phyloP scores from a whole-genome alignment of 2,888 invertebrate genomes.

The Nymphalis c-album region DNA sequence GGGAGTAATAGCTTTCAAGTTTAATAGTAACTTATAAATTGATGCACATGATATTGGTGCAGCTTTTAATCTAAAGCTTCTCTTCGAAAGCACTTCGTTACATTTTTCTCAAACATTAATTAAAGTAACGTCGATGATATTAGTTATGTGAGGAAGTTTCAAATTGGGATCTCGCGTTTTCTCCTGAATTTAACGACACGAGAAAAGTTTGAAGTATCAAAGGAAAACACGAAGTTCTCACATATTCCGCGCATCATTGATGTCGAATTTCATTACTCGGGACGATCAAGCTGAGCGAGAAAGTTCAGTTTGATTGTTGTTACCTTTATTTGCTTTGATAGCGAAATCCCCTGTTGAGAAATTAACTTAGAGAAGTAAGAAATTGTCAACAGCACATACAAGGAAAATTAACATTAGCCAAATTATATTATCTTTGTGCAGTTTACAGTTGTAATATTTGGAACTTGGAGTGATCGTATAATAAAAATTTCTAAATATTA shows the following conservation, averaged over 20 bases:
- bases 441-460: too few relatives aligned
- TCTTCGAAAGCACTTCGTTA: background rate
- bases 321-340: background rate
- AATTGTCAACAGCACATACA: too few relatives aligned
- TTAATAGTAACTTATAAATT: background rate
- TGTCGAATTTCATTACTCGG: constrained; percentile 35
- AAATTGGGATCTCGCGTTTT: constrained; percentile 28
- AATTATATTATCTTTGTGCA: too few relatives aligned
- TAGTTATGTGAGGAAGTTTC: constrained; percentile 1
- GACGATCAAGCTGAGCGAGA: constrained; percentile 17
- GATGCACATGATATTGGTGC: background rate
- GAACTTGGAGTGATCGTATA: too few relatives aligned
- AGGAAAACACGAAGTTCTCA: constrained; percentile 35
- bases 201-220: constrained; percentile 19
- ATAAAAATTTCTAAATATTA: too few relatives aligned
- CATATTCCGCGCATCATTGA: constrained; percentile 40
- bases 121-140: background rate
- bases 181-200: constrained; percentile 29
- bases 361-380: too few relatives aligned
- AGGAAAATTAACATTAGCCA: too few relatives aligned
- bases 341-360: too few relatives aligned
- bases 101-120: constrained; percentile 2
- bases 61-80: constrained; percentile 5
- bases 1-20: background rate
- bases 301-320: constrained; percentile 15